Evolutionary conservation across 2,797 vertebrate genomes (phyloP), one percentile per base, ranked within the genome.

Genomic region (Leptatherina wallacei): DNA sequence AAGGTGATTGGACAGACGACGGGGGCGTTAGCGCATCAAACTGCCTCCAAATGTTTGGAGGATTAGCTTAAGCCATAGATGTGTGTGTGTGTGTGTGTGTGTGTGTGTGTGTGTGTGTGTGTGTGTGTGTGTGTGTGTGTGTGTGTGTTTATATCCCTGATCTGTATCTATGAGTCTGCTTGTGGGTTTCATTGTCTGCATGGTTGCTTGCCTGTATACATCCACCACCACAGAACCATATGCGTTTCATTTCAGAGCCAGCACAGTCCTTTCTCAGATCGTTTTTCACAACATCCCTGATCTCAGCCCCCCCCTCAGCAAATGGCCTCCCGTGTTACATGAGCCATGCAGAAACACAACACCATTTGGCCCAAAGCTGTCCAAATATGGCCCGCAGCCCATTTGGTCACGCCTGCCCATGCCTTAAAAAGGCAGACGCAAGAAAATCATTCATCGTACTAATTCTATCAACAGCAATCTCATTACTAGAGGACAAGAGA

Each of bases 371-470:
- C 81, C 64, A 11, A 76, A 81, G 85, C 77, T 77, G 78, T 77
- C 84, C 87, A 86, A 85, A 86, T 84, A 88, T 82, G 89, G 80
- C 83, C 77, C 20, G 1, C 22, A 1, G 84, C 85, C 86, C 73
- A 65, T 75, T 85, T 71, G 75, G 81, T 88, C 80, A 83, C 24
- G 44, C 75, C 77, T 59, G 66, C 56, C 62, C 52, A 12, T 2
- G 35, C 81, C 72, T 65, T 3, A 47, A 11, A 30, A 70, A 62
- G 62, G 54, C 71, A 9, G 13, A 40, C 57, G 24, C 59, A 32
- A 74, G 44, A 65, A 49, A 75, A 75, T 55, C 20, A 22, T 74
- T 76, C 72, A 74, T 82, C 83, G 40, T 13, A 63, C 56, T 33
- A 70, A 84, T 83, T 84, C 70, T 81, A 78, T 87, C 82, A 70